phyloP scores from a whole-genome alignment of 2,888 invertebrate genomes.

The Glyphotaelius pellucidus region DNA sequence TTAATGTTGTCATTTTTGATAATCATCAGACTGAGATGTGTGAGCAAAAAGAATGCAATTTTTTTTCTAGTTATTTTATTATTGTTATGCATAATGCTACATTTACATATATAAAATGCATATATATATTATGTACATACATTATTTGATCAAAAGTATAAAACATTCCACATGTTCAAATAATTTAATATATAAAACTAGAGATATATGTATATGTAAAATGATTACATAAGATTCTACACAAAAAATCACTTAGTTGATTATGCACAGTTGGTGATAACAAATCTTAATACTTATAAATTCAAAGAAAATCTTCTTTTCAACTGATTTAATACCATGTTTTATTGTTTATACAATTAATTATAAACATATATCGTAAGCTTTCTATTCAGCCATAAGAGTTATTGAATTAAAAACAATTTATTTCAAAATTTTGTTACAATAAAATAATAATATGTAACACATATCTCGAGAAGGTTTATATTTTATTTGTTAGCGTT shows the following conservation, averaged over 20 bases:
- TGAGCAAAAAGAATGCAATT: background rate
- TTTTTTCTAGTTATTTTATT: background rate
- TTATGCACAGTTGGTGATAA: background rate
- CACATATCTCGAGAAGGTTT: background rate
- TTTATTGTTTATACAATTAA: background rate
- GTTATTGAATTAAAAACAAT: background rate
- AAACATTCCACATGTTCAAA: slow-evolving; percentile 15
- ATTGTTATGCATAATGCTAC: background rate
- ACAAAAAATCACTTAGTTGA: background rate
- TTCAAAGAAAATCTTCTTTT: background rate
- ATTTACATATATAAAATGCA: slow-evolving; percentile 19
- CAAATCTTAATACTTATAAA: background rate
- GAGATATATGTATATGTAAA: background rate
- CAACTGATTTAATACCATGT: background rate
- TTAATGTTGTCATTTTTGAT: background rate
- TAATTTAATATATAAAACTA: background rate
- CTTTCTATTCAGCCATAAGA: background rate
- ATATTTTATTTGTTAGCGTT: background rate
- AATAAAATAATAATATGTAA: background rate
- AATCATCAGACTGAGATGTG: background rate
- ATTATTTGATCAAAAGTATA: background rate
- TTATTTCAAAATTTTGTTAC: background rate
- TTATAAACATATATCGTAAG: background rate
- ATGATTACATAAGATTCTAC: background rate
- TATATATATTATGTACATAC: background rate